These are phyloP conservation scores for Drosophila fulvimacula DNA, from an alignment of 2,888 invertebrate species.

Conservation along the genomic window DNA sequence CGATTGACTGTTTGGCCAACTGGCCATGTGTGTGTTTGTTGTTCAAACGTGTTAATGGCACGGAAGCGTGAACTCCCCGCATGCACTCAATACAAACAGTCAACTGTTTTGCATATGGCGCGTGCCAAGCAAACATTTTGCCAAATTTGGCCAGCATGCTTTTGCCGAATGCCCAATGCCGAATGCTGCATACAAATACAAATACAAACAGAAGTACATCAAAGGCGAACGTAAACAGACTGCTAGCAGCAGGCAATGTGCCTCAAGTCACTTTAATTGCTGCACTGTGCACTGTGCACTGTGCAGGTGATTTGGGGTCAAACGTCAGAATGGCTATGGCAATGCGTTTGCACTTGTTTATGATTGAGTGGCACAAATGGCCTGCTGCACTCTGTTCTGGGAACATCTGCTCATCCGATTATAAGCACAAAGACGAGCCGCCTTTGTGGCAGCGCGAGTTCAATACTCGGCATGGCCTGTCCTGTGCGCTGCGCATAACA, in stretches of 20 bases:
- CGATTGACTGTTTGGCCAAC: conserved; percentile 39
- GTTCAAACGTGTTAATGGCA: conserved; percentile 75
- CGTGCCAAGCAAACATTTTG: conserved; percentile 75
- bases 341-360: conserved; percentile 57
- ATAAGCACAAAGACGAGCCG: conserved; percentile 47
- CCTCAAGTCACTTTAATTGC: conserved; percentile 54
- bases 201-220: conserved; percentile 17
- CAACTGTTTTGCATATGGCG: conserved; percentile 76
- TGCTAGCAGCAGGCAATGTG: conserved; percentile 35
- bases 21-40: conserved; percentile 11
- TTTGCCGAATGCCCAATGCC: too few species aligned
- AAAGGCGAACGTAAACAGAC: conserved; percentile 29
- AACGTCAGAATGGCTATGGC: conserved; percentile 47
- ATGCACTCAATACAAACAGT: conserved; percentile 32
- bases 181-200: conserved; percentile 61
- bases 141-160: conserved; percentile 68
- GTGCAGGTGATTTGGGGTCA: conserved; percentile 81
- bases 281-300: conserved; percentile 59
- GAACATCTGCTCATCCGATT: conserved; percentile 74
- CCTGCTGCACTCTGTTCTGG: conserved; percentile 47
- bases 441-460: conserved; percentile 33
- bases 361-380: conserved; percentile 28
- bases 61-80: conserved; percentile 74
- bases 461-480: conserved; percentile 43
- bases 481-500: conserved; percentile 49